Percentiles rank a stretch among this genome's conserved stretches.
Evolutionary conservation across 1,140 invertebrate species (phyloP).

Genomic region (Zaprionus africanus): DNA sequence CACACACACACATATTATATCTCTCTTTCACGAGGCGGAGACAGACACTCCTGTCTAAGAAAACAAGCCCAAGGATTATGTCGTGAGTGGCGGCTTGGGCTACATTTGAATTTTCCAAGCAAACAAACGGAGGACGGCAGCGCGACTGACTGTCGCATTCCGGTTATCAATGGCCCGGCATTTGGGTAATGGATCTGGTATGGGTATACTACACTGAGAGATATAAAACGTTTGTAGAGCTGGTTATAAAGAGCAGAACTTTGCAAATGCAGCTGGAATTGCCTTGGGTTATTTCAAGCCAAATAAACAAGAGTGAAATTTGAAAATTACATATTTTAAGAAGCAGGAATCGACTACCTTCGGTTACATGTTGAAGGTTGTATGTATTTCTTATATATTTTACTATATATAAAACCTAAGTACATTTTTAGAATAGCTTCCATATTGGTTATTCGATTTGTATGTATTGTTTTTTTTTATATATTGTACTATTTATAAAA

Average conservation of each 20-base stretch:
- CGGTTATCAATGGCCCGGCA: constrained; percentile 61
- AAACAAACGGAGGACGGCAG: constrained; percentile 42
- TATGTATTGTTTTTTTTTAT: too few species aligned
- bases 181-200: constrained; percentile 33
- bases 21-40: constrained; percentile 8
- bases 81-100: constrained; percentile 64
- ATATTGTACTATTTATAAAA: too few species aligned
- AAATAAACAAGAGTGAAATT: too few species aligned
- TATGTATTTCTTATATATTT: too few species aligned
- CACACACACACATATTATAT: constrained; percentile 39
- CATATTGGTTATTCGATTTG: too few species aligned
- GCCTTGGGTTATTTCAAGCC: too few species aligned
- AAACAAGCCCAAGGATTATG: constrained; percentile 78
- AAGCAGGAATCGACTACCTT: too few species aligned
- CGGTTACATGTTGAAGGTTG: too few species aligned
- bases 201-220: constrained; percentile 6
- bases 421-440: too few species aligned
- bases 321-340: too few species aligned
- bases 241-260: background rate
- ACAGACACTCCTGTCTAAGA: constrained; percentile 64
- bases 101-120: constrained; percentile 77
- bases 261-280: background rate
- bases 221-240: background rate
- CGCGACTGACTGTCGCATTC: constrained; percentile 56
- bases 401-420: too few species aligned